Base-by-base conservation (phyloP, 23 tunicate species). In the Clavelina lepadiformis region DNA sequence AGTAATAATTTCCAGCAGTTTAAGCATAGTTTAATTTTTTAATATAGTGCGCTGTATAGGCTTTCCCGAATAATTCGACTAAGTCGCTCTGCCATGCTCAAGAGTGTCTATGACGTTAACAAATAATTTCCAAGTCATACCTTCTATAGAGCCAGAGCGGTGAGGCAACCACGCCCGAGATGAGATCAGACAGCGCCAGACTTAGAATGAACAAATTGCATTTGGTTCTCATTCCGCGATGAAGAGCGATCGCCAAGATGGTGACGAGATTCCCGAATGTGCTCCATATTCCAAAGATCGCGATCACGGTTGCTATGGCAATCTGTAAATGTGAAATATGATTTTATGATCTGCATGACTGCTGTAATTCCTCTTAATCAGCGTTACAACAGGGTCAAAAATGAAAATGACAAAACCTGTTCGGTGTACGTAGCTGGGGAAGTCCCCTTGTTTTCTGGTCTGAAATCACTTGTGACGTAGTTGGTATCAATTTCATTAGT, bases 171-270 rank as follows among this genome's bases (percentile, higher is more conserved):
- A n/a, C n/a, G n/a, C n/a, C n/a, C n/a, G n/a, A n/a, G n/a, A n/a
- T n/a, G n/a, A n/a, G n/a, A n/a, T n/a, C 35, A 29, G 6, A 72
- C 82, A 2, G 82, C 54, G 82, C 82, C 13, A 76, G 63, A 27
- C 82, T 76, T 25, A 76, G 68, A n/a, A 76, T 76, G 45, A 76
- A 76, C 51, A 46, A 65, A 24, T 76, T 76, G 62, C 82, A 76
- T 7, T 76, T 76, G 3, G 72, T 76, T 31, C 44, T 1, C 53
- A 76, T 64, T 8, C 54, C 31, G 33, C 62, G 34, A 27, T 65
- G 69, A 36, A 52, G 0, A 28, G 71, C 46, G 28, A 76, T 65
- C 18, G 82, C 82, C 23, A 63, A 33, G 37, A 76, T 65, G 15
- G 82, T 76, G 0, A 76, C 27, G 11, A 64, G 13, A 35, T 76